Evolutionary conservation across 2,888 invertebrate species (phyloP).

Genomic region (Conus canariensis): DNA sequence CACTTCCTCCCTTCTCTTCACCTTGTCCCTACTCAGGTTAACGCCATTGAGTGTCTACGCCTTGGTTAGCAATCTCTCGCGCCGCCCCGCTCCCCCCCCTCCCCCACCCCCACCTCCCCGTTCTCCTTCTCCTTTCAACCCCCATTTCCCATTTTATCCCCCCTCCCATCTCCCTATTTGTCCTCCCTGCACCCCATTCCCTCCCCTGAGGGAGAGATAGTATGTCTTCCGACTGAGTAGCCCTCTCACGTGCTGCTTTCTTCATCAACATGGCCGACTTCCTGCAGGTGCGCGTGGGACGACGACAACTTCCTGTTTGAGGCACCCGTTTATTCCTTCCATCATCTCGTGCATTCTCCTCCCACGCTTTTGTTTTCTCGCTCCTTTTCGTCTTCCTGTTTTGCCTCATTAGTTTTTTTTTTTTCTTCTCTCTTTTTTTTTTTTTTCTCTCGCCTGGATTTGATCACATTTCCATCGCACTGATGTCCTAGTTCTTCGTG

Average conservation of each 20-base stretch:
- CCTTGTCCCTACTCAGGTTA: no score
- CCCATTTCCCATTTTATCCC: background rate
- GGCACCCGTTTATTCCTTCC: background rate
- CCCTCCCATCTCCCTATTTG: background rate
- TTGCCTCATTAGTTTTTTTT: background rate
- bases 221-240: background rate
- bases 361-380: background rate
- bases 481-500: no score
- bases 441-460: no score
- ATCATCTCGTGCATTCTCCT: background rate
- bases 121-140: background rate
- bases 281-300: constrained; percentile 11
- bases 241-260: background rate
- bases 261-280: background rate
- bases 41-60: no score
- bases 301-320: background rate
- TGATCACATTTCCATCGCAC: no score
- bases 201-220: background rate
- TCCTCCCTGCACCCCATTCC: background rate
- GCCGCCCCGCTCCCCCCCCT: background rate
- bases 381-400: background rate
- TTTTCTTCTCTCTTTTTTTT: no score
- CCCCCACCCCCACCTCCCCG: background rate
- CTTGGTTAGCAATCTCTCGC: background rate
- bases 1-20: no score